Base-by-base conservation (phyloP, 1,140 invertebrate genomes). In the Triops cancriformis region DNA sequence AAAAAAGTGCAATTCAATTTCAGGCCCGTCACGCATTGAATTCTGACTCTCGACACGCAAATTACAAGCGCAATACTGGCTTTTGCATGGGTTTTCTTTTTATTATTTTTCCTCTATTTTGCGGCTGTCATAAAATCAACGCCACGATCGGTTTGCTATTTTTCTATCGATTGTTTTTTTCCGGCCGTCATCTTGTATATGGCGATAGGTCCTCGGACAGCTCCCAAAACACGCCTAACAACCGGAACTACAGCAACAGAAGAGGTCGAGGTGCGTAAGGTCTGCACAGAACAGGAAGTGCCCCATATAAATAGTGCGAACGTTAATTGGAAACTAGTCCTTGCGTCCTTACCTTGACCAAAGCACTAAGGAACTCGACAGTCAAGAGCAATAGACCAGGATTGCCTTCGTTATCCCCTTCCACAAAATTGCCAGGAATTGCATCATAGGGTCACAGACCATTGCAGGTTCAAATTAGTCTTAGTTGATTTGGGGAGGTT, bases 1-100 rank as follows among this genome's bases (percentile, higher is more conserved):
- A 64, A 64, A 64, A 64, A 64, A 64, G 51, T 64, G 51, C 51
- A 64, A 64, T 64, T 64, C 51, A 23, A 64, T 64, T 64, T 64
- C 51, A 23, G 23, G 14, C 51, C 51, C 51, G 51, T 64, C 51
- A 64, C 51, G 51, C 51, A 64, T 64, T 64, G 51, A 23, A 18
- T 23, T 64, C 51, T 64, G 51, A 64, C 51, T 64, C 23, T 64
- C 51, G 51, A 64, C 51, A 64, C 51, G 51, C n/a, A 64, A 64
- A 64, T 64, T 64, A 64, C 51, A 5, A 64, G 14, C 51, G 51
- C 51, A 64, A 64, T 64, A 18, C 9, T 6, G 51, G 51, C 51
- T 64, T 64, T 64, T 64, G 23, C 23, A 23, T n/a, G n/a, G 51
- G 51, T n/a, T n/a, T 64, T 64, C 51, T 64, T 23, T 64, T 64